Base-by-base conservation (phyloP, 2,797 vertebrate species). In the Eptatretus atami region DNA sequence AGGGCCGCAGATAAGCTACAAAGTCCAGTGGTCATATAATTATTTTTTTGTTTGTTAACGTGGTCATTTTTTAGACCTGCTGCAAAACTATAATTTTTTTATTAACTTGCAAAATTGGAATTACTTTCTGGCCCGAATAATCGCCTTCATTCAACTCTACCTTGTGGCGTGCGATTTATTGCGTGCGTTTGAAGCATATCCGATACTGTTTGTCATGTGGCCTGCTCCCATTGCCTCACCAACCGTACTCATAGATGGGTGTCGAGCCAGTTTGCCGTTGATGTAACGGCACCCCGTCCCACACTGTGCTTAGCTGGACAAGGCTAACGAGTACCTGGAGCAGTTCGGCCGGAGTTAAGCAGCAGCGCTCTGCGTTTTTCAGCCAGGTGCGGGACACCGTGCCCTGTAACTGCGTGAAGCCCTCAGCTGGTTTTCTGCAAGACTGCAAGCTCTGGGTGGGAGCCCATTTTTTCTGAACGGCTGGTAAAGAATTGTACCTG, bases 381-480 rank as follows among this genome's bases (percentile, higher is more conserved):
- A 1, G 74, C 96, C 68, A 79, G 24, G 81, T 88, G 11, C 85
- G 88, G 70, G 73, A 67, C 85, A 86, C 68, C 82, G 85, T 70
- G 90, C 90, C 72, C 87, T 98, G 79, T 96, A 98, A 84, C 88
- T 96, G 86, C 84, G 90, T 77, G 86, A 96, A 69, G 78, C 81
- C 52, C 76, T 65, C 86, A 93, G 52, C 73, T 82, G 69, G 71
- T 76, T 25, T 70, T 79, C 65, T 84, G 90, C 54, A 85, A 64
- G 92, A 98, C 73, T 84, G 93, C n/a, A 81, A 82, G 13, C 86
- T 98, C 57, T 86, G 87, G 72, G 84, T 98, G n/a, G 66, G 92
- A 98, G 70, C 92, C 92, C 44, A 73, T 83, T 54, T 98, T 96
- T 72, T 84, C 86, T 25, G 90, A 73, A 84, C 86, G 70, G 83